Evolutionary conservation across 2,888 invertebrate genomes (phyloP).

Genomic region (Chalcosyrphus nemorum): DNA sequence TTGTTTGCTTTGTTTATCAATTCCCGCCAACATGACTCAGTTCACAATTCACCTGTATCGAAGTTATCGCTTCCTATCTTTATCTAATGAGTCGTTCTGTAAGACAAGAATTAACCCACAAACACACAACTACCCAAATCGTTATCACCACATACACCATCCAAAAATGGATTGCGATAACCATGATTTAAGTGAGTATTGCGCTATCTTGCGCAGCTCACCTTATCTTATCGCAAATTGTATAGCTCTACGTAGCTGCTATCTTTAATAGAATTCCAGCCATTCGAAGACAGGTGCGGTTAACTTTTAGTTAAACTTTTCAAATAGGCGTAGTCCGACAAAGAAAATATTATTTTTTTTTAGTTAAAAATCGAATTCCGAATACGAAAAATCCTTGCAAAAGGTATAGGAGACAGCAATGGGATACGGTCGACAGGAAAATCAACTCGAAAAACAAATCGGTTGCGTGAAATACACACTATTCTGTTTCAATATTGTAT

Average conservation of each 20-base stretch:
- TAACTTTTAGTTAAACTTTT: constrained; percentile 49
- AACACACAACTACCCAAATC: not conserved
- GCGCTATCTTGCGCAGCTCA: constrained; percentile 34
- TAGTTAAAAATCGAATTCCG: constrained; percentile 24
- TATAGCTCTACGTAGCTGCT: constrained; percentile 14
- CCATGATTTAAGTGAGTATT: constrained; percentile 48
- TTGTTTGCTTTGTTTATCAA: constrained; percentile 49
- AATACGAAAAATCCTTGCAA: constrained; percentile 58
- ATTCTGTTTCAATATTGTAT: constrained; percentile 90
- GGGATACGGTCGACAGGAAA: constrained; percentile 78
- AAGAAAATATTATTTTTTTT: not conserved
- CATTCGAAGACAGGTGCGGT: constrained; percentile 64
- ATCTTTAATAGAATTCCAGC: constrained; percentile 32
- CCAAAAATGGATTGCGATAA: constrained; percentile 6
- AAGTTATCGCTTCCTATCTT: not conserved
- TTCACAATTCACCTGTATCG: constrained; percentile 45
- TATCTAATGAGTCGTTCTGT: constrained; percentile 12
- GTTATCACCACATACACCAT: not conserved
- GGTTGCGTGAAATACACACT: constrained; percentile 91
- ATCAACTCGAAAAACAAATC: constrained; percentile 88
- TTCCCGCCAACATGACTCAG: constrained; percentile 37
- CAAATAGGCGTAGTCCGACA: constrained; percentile 7
- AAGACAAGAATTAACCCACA: constrained; percentile 35
- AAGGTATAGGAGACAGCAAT: constrained; percentile 61
- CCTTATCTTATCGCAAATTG: constrained; percentile 58